A percentile compares a stretch with the other conserved stretches of the same genome.
Evolutionary conservation across 2,113 vertebrate species (phyloP).

Genomic region (Heterochromis multidens): DNA sequence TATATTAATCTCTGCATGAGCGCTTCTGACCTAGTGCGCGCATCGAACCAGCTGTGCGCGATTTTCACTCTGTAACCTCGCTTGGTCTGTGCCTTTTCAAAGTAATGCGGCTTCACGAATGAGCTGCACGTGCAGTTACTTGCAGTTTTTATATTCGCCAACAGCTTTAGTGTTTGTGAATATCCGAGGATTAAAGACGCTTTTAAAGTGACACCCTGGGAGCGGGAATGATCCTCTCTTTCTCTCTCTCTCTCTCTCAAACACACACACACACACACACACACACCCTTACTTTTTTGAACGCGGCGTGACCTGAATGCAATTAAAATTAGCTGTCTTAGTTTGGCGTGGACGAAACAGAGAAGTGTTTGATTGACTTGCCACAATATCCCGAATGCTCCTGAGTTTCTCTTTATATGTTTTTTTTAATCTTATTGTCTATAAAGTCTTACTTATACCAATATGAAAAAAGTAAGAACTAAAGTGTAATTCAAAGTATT

Average conservation of each 20-base stretch:
- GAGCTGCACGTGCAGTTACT: not conserved
- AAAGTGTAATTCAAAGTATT: too few species aligned
- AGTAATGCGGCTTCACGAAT: not conserved
- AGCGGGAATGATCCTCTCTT: not conserved
- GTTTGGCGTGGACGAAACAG: not conserved
- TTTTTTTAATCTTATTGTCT: not conserved
- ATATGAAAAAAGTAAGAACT: too few species aligned
- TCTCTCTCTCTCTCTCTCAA: too few species aligned
- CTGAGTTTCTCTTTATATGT: not conserved
- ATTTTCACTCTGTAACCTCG: not conserved
- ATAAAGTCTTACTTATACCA: not conserved
- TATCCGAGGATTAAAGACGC: not conserved
- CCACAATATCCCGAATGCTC: not conserved
- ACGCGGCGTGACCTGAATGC: not conserved
- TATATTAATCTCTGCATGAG: not conserved
- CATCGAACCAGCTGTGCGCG: not conserved
- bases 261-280: not conserved
- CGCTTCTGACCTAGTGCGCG: not conserved
- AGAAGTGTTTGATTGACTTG: not conserved
- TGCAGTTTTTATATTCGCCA: not conserved
- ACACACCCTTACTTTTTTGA: not conserved
- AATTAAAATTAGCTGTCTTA: not conserved
- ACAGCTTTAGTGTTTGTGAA: not conserved
- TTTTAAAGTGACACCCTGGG: not conserved
- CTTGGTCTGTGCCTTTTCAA: not conserved